Evolutionary conservation across 2,888 invertebrate genomes (phyloP).

Genomic region (Cremastinae sp.): DNA sequence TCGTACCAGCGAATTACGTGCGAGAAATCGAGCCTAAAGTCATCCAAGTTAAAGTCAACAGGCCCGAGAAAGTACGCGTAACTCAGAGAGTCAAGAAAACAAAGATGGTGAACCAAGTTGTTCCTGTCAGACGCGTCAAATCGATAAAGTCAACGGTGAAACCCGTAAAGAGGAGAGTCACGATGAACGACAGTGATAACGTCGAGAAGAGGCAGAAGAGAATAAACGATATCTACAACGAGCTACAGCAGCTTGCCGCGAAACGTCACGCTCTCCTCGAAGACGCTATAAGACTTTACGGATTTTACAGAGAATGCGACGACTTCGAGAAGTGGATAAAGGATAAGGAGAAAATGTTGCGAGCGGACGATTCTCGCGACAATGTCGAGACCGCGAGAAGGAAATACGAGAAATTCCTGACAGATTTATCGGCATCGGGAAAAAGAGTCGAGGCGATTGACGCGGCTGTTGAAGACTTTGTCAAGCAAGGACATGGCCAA

Average conservation of each 20-base stretch:
- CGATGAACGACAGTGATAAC: conserved; percentile 85
- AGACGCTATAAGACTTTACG: conserved; percentile 95
- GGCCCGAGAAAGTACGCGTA: conserved; percentile 91
- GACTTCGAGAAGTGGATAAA: conserved; percentile 99
- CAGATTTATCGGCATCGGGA: conserved; percentile 96
- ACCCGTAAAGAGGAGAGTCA: conserved; percentile 74
- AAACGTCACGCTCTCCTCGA: conserved; percentile 92
- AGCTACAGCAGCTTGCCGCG: conserved; percentile 89
- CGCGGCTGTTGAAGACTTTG: conserved; percentile 91
- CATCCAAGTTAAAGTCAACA: conserved; percentile 89
- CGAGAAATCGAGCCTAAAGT: conserved; percentile 94
- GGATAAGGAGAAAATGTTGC: conserved; percentile 94
- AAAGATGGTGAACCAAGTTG: conserved; percentile 91
- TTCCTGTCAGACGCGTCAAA: conserved; percentile 87
- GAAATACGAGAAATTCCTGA: conserved; percentile 98
- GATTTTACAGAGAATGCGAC: conserved; percentile 97
- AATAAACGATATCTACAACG: conserved; percentile 90
- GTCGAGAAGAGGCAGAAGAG: conserved; percentile 90
- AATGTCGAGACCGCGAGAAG: conserved; percentile 95
- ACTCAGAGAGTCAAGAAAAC: conserved; percentile 94
- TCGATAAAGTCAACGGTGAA: conserved; percentile 80
- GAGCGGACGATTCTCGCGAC: conserved; percentile 91
- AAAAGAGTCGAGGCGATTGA: conserved; percentile 95
- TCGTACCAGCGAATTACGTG: conserved; percentile 98
- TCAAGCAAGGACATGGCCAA: conserved; percentile 92